phyloP scores from a whole-genome alignment of 2,113 vertebrate species.

The Phoenicopterus ruber region DNA sequence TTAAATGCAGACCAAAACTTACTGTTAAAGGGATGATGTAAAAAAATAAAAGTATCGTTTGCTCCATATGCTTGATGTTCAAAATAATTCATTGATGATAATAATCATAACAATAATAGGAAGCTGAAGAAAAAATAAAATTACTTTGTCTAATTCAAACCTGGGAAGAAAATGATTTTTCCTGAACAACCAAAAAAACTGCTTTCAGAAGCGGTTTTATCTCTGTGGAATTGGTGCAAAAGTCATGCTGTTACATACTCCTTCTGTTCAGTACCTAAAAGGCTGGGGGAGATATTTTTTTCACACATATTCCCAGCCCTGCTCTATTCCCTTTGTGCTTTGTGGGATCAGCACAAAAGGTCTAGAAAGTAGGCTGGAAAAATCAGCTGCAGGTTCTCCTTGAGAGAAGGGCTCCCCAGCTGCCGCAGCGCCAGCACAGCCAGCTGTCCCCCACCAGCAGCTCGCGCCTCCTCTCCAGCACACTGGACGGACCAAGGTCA shows the following conservation, averaged over 20 bases:
- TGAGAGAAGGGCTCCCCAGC: conserved; percentile 24
- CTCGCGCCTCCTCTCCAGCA: background rate
- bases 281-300: conserved; percentile 20
- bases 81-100: background rate
- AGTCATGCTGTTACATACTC: background rate
- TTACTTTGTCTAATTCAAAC: background rate
- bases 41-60: background rate
- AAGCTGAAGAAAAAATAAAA: background rate
- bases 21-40: background rate
- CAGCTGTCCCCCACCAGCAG: background rate
- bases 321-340: conserved; percentile 45
- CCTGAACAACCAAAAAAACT: background rate
- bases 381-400: conserved; percentile 28
- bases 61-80: background rate
- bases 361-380: conserved; percentile 63
- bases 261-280: background rate
- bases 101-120: background rate
- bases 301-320: conserved; percentile 18
- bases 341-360: conserved; percentile 55
- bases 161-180: conserved; percentile 1
- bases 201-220: background rate
- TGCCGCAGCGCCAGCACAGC: background rate
- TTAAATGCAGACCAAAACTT: background rate
- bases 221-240: background rate
- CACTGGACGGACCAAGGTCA: accelerated